phyloP scores from a whole-genome alignment of 2,113 vertebrate genomes.

The Dromiciops gliroides region DNA sequence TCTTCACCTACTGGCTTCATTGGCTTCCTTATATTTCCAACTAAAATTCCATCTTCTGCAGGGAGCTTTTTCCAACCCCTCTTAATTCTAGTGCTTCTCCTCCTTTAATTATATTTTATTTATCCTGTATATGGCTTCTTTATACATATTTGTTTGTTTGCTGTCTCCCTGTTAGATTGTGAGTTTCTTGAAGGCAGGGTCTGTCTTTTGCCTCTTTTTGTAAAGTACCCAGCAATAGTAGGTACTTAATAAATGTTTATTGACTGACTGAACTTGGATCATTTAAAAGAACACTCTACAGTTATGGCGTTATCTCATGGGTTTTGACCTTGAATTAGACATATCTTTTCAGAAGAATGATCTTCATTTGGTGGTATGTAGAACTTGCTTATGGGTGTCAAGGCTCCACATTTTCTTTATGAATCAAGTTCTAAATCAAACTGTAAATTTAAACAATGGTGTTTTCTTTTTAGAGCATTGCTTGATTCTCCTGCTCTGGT shows the following conservation, averaged over 20 bases:
- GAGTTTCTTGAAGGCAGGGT: neutral
- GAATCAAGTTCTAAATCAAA: neutral
- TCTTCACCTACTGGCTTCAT: neutral
- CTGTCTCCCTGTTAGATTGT: neutral
- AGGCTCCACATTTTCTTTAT: neutral
- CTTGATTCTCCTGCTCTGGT: neutral
- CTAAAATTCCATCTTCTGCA: neutral
- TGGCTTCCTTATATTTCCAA: neutral
- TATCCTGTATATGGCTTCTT: neutral
- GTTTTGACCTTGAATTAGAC: neutral
- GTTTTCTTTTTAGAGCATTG: neutral
- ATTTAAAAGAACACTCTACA: neutral
- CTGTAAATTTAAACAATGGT: neutral
- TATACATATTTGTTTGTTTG: neutral
- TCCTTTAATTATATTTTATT: neutral
- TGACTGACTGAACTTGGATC: neutral
- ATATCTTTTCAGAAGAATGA: neutral
- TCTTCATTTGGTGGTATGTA: neutral
- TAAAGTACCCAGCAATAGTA: neutral
- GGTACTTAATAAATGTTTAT: neutral
- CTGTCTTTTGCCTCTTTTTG: neutral
- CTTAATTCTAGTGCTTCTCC: neutral
- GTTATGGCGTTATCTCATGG: neutral
- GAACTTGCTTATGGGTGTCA: neutral
- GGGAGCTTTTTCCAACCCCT: neutral